These are phyloP conservation scores for Euleptes europaea DNA, from an alignment of 2,113 vertebrate species.

Conservation along the genomic window DNA sequence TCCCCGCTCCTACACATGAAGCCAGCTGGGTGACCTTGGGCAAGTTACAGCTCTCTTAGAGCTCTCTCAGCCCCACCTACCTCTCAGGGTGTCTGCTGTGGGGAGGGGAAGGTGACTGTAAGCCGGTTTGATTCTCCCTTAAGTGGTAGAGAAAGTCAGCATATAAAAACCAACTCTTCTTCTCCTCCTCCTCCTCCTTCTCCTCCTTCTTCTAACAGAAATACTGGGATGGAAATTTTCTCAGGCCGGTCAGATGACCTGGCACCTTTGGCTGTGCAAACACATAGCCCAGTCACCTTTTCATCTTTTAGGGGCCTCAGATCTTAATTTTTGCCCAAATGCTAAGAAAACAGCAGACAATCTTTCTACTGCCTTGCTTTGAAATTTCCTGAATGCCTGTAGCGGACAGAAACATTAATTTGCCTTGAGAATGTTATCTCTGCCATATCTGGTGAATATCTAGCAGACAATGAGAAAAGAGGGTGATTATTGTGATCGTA, in stretches of 20 bases:
- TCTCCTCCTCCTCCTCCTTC: no score
- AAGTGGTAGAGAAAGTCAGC: no score
- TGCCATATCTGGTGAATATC: not conserved
- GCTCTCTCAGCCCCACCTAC: no score
- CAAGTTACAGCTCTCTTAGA: no score
- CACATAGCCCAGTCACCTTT: not conserved
- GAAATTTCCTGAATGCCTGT: not conserved
- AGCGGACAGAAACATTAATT: not conserved
- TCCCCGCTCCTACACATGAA: no score
- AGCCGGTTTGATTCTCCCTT: no score
- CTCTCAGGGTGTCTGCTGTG: no score
- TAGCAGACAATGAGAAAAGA: not conserved
- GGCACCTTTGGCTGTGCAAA: not conserved
- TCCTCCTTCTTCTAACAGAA: no score
- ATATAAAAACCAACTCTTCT: no score
- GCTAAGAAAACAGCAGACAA: not conserved
- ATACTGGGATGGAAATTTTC: not conserved
- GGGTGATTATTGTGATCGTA: not conserved
- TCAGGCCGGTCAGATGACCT: not conserved
- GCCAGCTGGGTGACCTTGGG: no score
- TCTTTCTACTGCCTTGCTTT: not conserved
- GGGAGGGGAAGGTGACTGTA: no score
- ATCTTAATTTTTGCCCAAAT: not conserved
- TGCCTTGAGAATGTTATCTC: not conserved
- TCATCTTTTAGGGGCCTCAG: not conserved